Base-by-base conservation (phyloP, 2,888 invertebrate genomes). In the Drosophila basisetae region DNA sequence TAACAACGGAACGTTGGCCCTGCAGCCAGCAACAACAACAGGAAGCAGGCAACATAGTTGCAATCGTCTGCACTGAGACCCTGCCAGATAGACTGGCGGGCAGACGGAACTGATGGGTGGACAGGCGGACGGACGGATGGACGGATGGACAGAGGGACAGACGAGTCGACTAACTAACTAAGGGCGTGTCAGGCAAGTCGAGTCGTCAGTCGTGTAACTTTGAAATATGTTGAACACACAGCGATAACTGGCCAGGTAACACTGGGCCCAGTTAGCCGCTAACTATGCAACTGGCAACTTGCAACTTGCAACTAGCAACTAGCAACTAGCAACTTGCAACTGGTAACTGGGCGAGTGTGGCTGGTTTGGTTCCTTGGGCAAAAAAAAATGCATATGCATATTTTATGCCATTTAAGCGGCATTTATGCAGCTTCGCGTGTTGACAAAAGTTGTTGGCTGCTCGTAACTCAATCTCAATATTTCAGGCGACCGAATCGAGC, bases 391-490 rank as follows among this genome's bases (percentile, higher is more conserved):
- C 84, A 85, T 85, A 85, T 85, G 84, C 84, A 85, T 85, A 85
- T 85, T 90, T 85, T 85, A 86, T 90, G 84, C 87, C 84, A 90
- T 90, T 85, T 85, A 86, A 85, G 91, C 84, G 84, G 89, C 84
- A 85, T 90, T 85, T 85, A 85, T 85, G 84, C 84, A 89, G 91
- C 84, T 90, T 85, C 84, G 84, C 84, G 84, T 85, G 84, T 85
- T 85, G 84, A 85, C 84, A 85, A 85, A 85, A 85, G 89, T 85
- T 85, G 84, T 85, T 85, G 91, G 89, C 89, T 85, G 84, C 84
- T 85, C 84, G 84, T 85, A 85, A 85, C 84, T 85, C 91, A 85
- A 85, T 85, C 84, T 85, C 84, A 90, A 85, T 85, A 85, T 85
- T 85, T 85, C 91, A 84, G 84, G 76, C 84, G 79, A 73, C 77